A percentile compares a stretch with the other conserved stretches of the same genome.
These are phyloP conservation scores for Himalopsyche anomala DNA, from an alignment of 2,888 invertebrate species.

Conservation along the genomic window DNA sequence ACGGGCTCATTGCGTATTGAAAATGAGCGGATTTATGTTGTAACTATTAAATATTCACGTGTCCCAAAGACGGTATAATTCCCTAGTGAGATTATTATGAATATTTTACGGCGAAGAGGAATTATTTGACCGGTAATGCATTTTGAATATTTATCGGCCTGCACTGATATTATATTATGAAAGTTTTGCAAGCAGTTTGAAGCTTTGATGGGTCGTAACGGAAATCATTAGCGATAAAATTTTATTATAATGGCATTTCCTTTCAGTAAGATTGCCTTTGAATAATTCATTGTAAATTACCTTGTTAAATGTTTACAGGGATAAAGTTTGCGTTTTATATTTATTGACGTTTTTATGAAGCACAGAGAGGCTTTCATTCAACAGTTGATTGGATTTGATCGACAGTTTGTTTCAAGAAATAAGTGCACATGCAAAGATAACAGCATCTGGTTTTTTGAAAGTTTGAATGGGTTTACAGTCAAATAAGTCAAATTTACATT, in stretches of 20 bases:
- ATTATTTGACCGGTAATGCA: slow-evolving; percentile 31
- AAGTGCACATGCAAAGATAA: too few relatives aligned
- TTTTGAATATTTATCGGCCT: slow-evolving; percentile 13
- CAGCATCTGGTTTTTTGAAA: too few relatives aligned
- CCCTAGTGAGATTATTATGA: background rate
- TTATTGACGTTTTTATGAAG: too few relatives aligned
- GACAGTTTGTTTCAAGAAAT: too few relatives aligned
- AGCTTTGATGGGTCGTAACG: background rate
- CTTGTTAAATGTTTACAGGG: too few relatives aligned
- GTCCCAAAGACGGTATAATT: background rate
- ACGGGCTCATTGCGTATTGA: background rate
- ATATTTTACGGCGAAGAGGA: background rate
- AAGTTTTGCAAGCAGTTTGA: background rate
- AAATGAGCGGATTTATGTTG: background rate
- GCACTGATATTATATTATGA: background rate
- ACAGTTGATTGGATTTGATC: too few relatives aligned
- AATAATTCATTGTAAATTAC: too few relatives aligned
- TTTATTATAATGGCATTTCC: background rate
- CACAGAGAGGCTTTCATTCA: too few relatives aligned
- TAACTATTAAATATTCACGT: background rate
- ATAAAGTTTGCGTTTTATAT: too few relatives aligned
- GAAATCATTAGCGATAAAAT: slow-evolving; percentile 24
- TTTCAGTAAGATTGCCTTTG: too few relatives aligned
- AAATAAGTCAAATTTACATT: too few relatives aligned
- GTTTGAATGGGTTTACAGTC: too few relatives aligned